A percentile compares a stretch with the other conserved stretches of the same genome.
Conservation (phyloP, 1,140 invertebrate species). For the Carcinoscorpius rotundicauda region DNA sequence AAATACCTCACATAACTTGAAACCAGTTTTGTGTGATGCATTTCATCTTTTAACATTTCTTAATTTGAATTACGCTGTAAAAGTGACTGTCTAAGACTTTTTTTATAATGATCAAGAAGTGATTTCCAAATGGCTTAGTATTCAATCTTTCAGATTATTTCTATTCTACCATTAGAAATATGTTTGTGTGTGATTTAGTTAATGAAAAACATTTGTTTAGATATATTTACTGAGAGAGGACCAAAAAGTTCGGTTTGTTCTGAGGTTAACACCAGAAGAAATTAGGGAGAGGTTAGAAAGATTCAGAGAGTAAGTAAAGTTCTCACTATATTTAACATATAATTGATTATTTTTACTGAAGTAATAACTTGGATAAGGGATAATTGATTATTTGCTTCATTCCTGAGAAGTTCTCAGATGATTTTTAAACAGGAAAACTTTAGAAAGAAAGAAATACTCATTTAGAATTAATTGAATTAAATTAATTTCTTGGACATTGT, state of each 20-base stretch:
- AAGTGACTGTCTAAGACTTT: not conserved
- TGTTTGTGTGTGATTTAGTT: not conserved
- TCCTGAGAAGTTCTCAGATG: too few relatives aligned
- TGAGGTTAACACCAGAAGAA: slow-evolving; percentile 76
- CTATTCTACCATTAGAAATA: not conserved
- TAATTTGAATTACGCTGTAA: too few relatives aligned
- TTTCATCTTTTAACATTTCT: too few relatives aligned
- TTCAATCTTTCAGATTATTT: not conserved
- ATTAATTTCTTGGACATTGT: too few relatives aligned
- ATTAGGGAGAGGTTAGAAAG: slow-evolving; percentile 59
- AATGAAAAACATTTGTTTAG: slow-evolving; percentile 24
- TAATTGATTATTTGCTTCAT: too few relatives aligned
- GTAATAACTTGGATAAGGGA: too few relatives aligned
- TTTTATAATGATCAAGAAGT: not conserved
- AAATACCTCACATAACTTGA: too few relatives aligned
- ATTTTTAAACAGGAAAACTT: too few relatives aligned
- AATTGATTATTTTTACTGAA: too few relatives aligned
- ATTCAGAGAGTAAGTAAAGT: slow-evolving; percentile 57
- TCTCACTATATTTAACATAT: slow-evolving; percentile 3
- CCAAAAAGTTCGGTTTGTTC: slow-evolving; percentile 79
- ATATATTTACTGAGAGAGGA: slow-evolving; percentile 86
- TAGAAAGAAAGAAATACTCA: too few relatives aligned
- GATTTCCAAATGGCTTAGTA: not conserved
- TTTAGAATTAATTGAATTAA: too few relatives aligned
- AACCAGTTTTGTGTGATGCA: too few relatives aligned